Evolutionary conservation across 2,113 vertebrate species (phyloP).

Genomic region (Ictalurus punctatus): DNA sequence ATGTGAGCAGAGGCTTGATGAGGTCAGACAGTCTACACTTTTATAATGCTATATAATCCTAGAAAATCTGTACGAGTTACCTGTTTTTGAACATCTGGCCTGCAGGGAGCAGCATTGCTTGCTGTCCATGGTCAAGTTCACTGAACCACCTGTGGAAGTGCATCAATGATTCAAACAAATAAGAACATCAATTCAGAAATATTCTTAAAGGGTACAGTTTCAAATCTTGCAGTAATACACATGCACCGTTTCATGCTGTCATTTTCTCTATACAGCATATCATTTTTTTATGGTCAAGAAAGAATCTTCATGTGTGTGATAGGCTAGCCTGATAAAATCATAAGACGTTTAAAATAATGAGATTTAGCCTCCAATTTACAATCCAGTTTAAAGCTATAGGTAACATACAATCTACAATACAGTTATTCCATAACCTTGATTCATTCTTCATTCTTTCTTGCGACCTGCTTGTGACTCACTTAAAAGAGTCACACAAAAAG

Average conservation of each 20-base stretch:
- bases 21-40: background rate
- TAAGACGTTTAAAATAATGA: background rate
- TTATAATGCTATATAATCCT: background rate
- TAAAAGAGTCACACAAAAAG: background rate
- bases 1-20: background rate
- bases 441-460: background rate
- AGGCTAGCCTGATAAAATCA: background rate
- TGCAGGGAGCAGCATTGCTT: slow-evolving; percentile 65
- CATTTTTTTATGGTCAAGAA: background rate
- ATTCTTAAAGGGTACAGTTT: background rate
- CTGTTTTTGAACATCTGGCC: slow-evolving; percentile 46
- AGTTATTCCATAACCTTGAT: background rate
- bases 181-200: background rate
- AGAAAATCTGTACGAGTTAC: background rate
- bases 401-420: background rate
- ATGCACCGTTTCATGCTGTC: background rate
- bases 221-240: background rate
- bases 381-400: background rate
- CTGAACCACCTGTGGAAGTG: background rate
- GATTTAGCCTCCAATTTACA: background rate
- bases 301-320: background rate
- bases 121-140: slow-evolving; percentile 20
- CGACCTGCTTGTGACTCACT: background rate
- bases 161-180: background rate
- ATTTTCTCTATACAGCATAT: background rate